Conservation (phyloP, 1,140 invertebrate species). For the Drosophila parabipectinata region DNA sequence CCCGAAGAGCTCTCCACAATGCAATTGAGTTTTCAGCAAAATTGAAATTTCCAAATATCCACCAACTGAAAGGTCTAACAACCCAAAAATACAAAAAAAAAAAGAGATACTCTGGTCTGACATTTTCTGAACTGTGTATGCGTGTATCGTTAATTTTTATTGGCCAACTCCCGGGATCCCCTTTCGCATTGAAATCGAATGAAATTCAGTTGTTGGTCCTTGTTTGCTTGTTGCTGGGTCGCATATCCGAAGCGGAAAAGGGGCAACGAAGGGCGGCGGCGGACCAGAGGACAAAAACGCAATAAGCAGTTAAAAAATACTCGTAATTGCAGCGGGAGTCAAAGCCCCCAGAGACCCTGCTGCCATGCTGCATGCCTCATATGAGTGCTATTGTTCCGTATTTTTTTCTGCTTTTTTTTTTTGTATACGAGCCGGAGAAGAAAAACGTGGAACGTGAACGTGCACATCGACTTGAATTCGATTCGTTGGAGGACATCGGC, state of each 20-base stretch:
- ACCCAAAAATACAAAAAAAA: neutral
- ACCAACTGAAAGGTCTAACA: slow-evolving; percentile 1
- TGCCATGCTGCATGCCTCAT: slow-evolving; percentile 67
- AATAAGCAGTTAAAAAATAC: slow-evolving; percentile 83
- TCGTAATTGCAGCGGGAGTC: slow-evolving; percentile 76
- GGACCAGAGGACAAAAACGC: slow-evolving; percentile 65
- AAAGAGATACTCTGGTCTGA: slow-evolving; percentile 27
- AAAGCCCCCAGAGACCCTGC: slow-evolving; percentile 48
- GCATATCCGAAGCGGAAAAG: slow-evolving; percentile 25
- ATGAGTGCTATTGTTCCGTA: slow-evolving; percentile 65
- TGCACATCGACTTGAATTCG: slow-evolving; percentile 63
- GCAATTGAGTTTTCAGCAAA: slow-evolving; percentile 51
- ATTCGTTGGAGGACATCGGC: slow-evolving; percentile 44
- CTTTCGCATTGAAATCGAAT: slow-evolving; percentile 79
- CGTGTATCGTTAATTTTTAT: slow-evolving; percentile 79
- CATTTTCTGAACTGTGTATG: slow-evolving; percentile 71
- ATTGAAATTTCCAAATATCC: slow-evolving; percentile 63
- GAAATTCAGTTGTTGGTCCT: slow-evolving; percentile 73
- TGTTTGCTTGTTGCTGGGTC: slow-evolving; percentile 70
- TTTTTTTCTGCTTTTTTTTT: slow-evolving; percentile 6
- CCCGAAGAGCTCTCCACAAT: neutral
- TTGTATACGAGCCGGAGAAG: neutral
- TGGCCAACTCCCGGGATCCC: slow-evolving; percentile 71
- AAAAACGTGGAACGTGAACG: slow-evolving; percentile 63
- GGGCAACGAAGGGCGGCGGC: slow-evolving; percentile 21